These are phyloP conservation scores for Aldabrachelys gigantea DNA, from an alignment of 2,113 vertebrate genomes.

Conservation along the genomic window DNA sequence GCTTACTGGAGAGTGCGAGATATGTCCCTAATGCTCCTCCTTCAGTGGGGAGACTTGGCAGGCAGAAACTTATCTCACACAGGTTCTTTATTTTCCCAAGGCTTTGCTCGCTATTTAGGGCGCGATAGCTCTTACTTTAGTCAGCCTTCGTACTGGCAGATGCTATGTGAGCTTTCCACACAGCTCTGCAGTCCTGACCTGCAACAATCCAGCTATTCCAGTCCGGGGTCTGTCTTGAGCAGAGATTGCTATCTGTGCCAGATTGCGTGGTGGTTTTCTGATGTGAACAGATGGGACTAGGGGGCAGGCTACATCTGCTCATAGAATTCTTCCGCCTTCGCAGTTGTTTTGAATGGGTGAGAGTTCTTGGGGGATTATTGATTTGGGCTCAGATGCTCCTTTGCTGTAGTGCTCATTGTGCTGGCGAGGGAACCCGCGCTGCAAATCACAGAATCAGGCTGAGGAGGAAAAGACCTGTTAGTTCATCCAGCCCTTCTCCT, in stretches of 20 bases:
- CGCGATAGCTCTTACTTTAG: background rate
- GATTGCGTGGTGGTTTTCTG: slow-evolving; percentile 70
- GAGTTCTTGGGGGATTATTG: slow-evolving; percentile 10
- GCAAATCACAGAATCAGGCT: slow-evolving; percentile 8
- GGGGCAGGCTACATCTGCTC: slow-evolving; percentile 72
- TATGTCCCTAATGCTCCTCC: background rate
- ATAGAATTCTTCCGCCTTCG: slow-evolving; percentile 68
- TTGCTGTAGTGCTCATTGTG: slow-evolving; percentile 2
- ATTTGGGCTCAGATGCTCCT: slow-evolving; percentile 37
- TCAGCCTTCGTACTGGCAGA: slow-evolving; percentile 31
- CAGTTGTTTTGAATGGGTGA: slow-evolving; percentile 71
- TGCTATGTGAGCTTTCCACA: slow-evolving; percentile 27
- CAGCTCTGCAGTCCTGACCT: background rate
- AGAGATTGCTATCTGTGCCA: slow-evolving; percentile 30
- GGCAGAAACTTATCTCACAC: slow-evolving; percentile 10
- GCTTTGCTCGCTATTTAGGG: slow-evolving; percentile 11
- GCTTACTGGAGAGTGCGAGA: slow-evolving; percentile 29
- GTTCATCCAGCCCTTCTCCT: background rate
- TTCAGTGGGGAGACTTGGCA: slow-evolving; percentile 14
- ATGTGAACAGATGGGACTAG: slow-evolving; percentile 72
- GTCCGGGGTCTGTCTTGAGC: slow-evolving; percentile 35
- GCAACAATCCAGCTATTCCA: background rate
- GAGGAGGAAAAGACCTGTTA: slow-evolving; percentile 30
- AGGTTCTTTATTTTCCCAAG: slow-evolving; percentile 54
- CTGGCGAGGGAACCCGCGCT: slow-evolving; percentile 7